phyloP scores from a whole-genome alignment of 2,113 vertebrate species.

The Alouatta palliata region DNA sequence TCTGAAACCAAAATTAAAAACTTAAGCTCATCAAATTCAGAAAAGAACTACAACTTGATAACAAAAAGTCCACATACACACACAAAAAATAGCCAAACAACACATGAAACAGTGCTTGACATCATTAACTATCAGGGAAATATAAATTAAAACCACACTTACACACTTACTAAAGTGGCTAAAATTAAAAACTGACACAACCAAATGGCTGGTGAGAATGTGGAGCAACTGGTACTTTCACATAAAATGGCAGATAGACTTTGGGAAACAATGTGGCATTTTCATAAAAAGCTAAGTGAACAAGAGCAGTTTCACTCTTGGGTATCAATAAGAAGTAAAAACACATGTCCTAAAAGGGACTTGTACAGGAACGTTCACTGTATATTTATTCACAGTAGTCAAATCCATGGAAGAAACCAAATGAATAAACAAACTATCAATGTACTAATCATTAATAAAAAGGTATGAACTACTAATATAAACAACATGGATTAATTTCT shows the following conservation, averaged over 20 bases:
- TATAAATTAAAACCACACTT: conserved; percentile 11
- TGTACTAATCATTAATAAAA: background rate
- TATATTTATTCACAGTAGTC: background rate
- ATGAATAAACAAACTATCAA: background rate
- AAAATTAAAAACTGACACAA: background rate
- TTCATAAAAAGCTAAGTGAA: background rate
- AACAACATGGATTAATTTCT: background rate
- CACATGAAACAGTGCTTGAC: background rate
- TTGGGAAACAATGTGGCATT: background rate
- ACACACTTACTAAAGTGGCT: background rate
- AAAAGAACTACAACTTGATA: conserved; percentile 4
- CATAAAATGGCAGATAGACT: conserved; percentile 4
- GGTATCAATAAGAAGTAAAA: background rate
- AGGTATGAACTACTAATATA: background rate
- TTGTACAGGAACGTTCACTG: background rate
- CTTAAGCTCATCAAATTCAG: background rate
- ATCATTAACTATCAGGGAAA: background rate
- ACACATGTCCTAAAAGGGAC: background rate
- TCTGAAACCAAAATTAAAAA: conserved; percentile 33
- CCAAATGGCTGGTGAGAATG: background rate
- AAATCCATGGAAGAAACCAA: conserved; percentile 10
- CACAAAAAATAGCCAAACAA: background rate
- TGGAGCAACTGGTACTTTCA: background rate
- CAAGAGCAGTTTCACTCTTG: conserved; percentile 5
- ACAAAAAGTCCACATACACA: background rate